Evolutionary conservation across 2,797 vertebrate genomes (phyloP), one percentile per base, ranked within the genome.

Genomic region (Pangasius macronema): DNA sequence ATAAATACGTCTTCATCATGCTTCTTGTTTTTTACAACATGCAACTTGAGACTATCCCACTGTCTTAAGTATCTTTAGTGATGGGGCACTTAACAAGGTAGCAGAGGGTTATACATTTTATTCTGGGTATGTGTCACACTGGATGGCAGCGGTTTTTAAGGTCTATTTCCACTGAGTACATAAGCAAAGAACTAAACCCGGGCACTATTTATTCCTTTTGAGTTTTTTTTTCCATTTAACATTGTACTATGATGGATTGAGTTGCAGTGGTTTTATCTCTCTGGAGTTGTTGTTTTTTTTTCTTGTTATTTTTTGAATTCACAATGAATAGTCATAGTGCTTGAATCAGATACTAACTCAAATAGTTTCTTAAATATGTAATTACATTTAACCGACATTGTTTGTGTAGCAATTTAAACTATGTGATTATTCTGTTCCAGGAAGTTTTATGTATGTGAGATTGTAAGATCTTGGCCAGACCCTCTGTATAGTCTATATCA

Each of bases 1-100:
- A 82, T n/a, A 9, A 46, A 46, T 46, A 24, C 10, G 27, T 49
- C 27, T 30, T 82, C 59, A 46, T 8, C 14, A n/a, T 82, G 27
- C 59, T 42, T 81, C 57, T 81, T 80, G 24, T 59, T 57, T 61
- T 61, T 61, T 33, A 55, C 53, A 22, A 57, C 77, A 39, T 80
- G 53, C 20, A 80, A 42, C 1, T n/a, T 82, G 6, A 65, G 39
- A 59, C 30, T 42, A n/a, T n/a, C 13, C 77, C 30, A 24, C 22
- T 80, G n/a, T 59, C 18, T 59, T 24, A 24, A 5, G 18, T 55
- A 76, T 39, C 22, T 75, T 42, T 49, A 6, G 5, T 75, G 46
- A 42, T 36, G 16, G 16, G 33, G 20, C 24, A 27, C 5, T 49
- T 75, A 49, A 16, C 42, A 49, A 75, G 72, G 24, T 11, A 77